Evolutionary conservation across 2,888 invertebrate genomes (phyloP).

Genomic region (Brachyptera risi): DNA sequence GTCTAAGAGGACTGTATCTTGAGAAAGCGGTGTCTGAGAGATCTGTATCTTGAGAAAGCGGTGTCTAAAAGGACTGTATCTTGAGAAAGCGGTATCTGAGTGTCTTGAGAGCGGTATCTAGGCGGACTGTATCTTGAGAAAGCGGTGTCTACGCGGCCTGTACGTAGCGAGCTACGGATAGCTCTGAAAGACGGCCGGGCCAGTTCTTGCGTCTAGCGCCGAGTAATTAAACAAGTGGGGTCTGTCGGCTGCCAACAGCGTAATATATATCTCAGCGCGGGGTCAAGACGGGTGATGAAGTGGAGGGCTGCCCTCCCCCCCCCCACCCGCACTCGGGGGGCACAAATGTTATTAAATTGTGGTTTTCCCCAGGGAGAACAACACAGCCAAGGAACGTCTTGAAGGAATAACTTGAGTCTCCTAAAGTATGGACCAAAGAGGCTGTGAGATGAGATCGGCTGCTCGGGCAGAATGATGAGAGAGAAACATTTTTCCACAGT

Average conservation of each 20-base stretch:
- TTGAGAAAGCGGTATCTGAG: too few species aligned
- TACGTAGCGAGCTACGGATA: too few species aligned
- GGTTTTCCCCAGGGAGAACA: constrained; percentile 29
- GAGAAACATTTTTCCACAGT: not conserved
- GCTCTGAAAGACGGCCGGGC: not conserved
- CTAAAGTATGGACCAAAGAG: constrained; percentile 25
- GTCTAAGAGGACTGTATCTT: too few species aligned
- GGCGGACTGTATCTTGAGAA: too few species aligned
- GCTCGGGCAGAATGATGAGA: constrained; percentile 5
- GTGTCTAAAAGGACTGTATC: too few species aligned
- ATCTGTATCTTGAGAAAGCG: too few species aligned
- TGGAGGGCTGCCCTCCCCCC: not conserved
- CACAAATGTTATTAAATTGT: constrained; percentile 32
- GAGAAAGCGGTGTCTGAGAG: too few species aligned
- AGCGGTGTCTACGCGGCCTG: too few species aligned
- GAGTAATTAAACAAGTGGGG: constrained; percentile 30
- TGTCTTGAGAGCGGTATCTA: too few species aligned
- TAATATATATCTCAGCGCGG: constrained; percentile 31
- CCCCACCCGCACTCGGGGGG: constrained; percentile 10
- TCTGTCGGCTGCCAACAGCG: constrained; percentile 22
- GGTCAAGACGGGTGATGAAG: constrained; percentile 23
- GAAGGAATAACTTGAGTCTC: constrained; percentile 23
- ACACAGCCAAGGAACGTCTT: constrained; percentile 12
- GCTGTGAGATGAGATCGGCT: constrained; percentile 10
- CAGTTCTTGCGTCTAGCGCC: not conserved